Conservation (phyloP, 2,797 vertebrate species). For the Tokudaia tokunoshimensis region DNA sequence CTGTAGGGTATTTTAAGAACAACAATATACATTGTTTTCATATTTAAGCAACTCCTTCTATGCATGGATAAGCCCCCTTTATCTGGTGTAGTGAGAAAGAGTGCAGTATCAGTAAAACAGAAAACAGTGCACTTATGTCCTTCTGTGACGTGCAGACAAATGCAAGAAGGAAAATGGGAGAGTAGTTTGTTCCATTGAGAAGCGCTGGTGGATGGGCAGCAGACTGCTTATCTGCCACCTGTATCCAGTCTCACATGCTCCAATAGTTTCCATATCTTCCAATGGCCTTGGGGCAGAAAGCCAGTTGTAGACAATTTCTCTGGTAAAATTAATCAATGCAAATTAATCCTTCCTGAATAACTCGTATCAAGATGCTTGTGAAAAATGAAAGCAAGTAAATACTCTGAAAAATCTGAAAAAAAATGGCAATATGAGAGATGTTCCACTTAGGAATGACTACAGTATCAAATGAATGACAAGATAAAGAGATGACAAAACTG, state of each 20-base stretch:
- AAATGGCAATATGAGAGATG: too few relatives aligned
- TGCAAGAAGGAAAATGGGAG: neutral
- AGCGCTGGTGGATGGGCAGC: neutral
- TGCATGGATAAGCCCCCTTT: neutral
- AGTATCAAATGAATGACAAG: too few relatives aligned
- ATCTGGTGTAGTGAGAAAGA: neutral
- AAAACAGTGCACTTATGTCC: neutral
- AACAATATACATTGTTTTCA: neutral
- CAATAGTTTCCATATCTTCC: accelerated
- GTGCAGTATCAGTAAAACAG: neutral
- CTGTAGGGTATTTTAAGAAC: neutral
- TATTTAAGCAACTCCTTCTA: neutral
- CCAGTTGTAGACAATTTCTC: neutral
- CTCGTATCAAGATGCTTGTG: neutral
- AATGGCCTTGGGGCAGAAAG: neutral
- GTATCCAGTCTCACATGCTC: neutral
- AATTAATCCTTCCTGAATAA: neutral
- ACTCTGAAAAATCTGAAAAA: neutral
- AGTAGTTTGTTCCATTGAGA: neutral
- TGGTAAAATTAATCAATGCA: neutral
- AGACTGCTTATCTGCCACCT: neutral
- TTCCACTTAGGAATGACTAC: neutral
- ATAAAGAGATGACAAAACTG: neutral
- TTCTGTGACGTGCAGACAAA: neutral
- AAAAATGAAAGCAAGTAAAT: neutral